Evolutionary conservation across 2,797 vertebrate genomes (phyloP).

Genomic region (Otus scops): DNA sequence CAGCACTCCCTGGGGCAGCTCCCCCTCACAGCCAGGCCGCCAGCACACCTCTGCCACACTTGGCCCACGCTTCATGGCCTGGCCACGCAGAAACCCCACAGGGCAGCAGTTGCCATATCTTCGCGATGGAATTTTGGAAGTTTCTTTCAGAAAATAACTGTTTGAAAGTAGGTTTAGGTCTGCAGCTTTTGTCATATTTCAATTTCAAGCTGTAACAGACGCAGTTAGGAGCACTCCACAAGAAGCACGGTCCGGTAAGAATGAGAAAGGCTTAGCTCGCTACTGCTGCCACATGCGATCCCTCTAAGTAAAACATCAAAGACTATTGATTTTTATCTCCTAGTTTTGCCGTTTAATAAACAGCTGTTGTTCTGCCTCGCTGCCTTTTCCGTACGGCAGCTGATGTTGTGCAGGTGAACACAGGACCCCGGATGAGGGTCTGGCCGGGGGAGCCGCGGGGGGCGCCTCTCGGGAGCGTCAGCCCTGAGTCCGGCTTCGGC

Average conservation of each 20-base stretch:
- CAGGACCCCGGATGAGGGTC: fast-evolving
- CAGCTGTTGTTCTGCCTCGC: fast-evolving
- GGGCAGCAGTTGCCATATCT: fast-evolving
- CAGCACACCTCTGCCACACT: fast-evolving
- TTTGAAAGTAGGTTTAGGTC: too few relatives aligned
- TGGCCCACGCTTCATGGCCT: fast-evolving
- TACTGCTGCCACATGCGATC: fast-evolving
- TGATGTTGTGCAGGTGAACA: fast-evolving
- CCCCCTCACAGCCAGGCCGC: fast-evolving
- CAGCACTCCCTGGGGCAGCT: too few relatives aligned
- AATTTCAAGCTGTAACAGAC: too few relatives aligned
- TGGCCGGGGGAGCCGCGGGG: fast-evolving
- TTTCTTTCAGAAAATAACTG: background rate
- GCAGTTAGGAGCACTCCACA: fast-evolving
- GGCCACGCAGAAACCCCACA: fast-evolving
- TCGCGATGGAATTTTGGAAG: fast-evolving
- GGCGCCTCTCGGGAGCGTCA: too few relatives aligned
- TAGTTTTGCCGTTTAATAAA: background rate
- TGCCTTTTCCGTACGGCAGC: fast-evolving
- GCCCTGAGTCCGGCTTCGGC: background rate
- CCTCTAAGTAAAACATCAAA: fast-evolving
- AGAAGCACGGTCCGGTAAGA: fast-evolving
- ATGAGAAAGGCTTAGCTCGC: fast-evolving
- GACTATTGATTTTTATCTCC: fast-evolving
- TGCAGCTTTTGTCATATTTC: fast-evolving